Evolutionary conservation across 2,113 vertebrate species (phyloP).

Genomic region (Tympanuchus pallidicinctus): DNA sequence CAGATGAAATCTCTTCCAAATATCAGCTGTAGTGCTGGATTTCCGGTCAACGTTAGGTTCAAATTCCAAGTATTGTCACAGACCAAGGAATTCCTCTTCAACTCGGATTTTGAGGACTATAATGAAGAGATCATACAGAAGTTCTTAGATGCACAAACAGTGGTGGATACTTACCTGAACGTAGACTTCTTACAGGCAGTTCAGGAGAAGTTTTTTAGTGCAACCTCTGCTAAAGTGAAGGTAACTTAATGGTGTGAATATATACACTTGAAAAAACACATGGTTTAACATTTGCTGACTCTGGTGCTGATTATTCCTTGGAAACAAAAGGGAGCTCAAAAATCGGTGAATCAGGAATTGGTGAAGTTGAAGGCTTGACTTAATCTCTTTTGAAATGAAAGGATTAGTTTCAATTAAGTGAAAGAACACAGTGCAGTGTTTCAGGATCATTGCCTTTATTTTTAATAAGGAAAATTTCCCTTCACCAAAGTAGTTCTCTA

Average conservation of each 20-base stretch:
- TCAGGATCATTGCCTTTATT: background rate
- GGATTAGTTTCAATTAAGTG: background rate
- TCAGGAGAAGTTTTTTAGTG: conserved; percentile 67
- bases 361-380: background rate
- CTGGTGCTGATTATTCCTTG: background rate
- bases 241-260: conserved; percentile 1
- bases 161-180: conserved; percentile 76
- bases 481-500: background rate
- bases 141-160: conserved; percentile 70
- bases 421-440: background rate
- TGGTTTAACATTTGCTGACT: background rate
- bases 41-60: conserved; percentile 50
- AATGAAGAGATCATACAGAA: conserved; percentile 72
- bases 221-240: conserved; percentile 67
- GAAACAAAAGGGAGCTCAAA: background rate
- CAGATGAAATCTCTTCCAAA: conserved; percentile 66
- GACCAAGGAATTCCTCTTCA: conserved; percentile 62
- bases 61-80: conserved; percentile 72
- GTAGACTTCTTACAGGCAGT: conserved; percentile 78
- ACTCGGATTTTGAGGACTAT: conserved; percentile 80
- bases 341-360: background rate
- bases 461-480: background rate
- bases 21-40: conserved; percentile 73
- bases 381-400: background rate
- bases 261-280: background rate